Base-by-base conservation (phyloP, 2,888 invertebrate species). In the Drosophila longiperda region DNA sequence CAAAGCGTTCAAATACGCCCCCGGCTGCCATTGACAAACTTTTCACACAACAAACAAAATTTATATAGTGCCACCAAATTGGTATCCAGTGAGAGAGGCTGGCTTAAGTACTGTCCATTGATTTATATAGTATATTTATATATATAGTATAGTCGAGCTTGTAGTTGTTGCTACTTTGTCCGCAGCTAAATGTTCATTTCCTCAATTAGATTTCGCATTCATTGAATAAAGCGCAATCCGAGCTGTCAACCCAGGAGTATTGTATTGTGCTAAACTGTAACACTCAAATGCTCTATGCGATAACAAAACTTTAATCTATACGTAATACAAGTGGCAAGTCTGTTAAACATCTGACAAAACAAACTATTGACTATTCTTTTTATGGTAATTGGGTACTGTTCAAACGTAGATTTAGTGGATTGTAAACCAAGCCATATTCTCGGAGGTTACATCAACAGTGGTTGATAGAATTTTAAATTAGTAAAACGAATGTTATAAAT, bases 131-230 rank as follows among this genome's bases (percentile, higher is more conserved):
- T n/a, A 23, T 8, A 15, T 20, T 23, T 23, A 34, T 9, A 8
- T 20, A 36, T 23, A 34, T 9, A 29, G n/a, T 23, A n/a, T 23
- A 58, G 32, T 38, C 20, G 38, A 17, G 38, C 6, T 60, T 23
- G 23, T 20, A 12, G 26, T 15, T 52, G 23, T 42, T 36, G n/a
- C 55, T 40, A 40, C 50, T 69, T 68, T 66, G 72, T 64, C 60
- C 63, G 61, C 50, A 63, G 60, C 73, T 85, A 85, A 85, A 89
- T 87, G 85, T 74, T 84, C 77, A 89, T 85, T 85, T 85, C 89
- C 85, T 85, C 85, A 85, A 85, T 85, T 85, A 80, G 70, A 77
- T 65, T 72, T 86, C 60, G 63, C 78, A 86, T 72, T 75, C 73
- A 75, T 74, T 68, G 66, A 67, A 67, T 63, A 62, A 70, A 63